These are phyloP conservation scores for Nysson spinosus DNA, from an alignment of 2,888 invertebrate species.

Conservation along the genomic window DNA sequence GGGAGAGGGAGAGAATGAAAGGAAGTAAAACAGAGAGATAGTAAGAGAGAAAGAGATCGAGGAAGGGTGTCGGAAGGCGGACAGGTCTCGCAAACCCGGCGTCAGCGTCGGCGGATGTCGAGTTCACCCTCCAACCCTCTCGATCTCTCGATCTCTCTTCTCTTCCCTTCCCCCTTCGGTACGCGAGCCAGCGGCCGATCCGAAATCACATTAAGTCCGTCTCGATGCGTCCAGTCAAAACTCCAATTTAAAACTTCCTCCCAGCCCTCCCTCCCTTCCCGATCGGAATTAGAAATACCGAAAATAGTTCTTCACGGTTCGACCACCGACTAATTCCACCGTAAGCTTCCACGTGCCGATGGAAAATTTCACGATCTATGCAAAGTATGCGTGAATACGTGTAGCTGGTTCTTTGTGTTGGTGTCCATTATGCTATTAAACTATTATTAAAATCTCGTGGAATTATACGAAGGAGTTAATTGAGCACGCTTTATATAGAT, in stretches of 20 bases:
- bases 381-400: not conserved
- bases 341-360: not conserved
- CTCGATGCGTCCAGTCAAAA: slow-evolving; percentile 73
- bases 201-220: slow-evolving; percentile 73
- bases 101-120: slow-evolving; percentile 52
- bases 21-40: slow-evolving; percentile 6
- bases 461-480: no score
- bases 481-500: no score
- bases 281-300: slow-evolving; percentile 63
- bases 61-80: slow-evolving; percentile 34
- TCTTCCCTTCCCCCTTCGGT: slow-evolving; percentile 16
- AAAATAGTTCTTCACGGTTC: slow-evolving; percentile 60
- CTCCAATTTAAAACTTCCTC: slow-evolving; percentile 73
- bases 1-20: slow-evolving; percentile 8
- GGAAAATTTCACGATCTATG: no score
- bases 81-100: slow-evolving; percentile 39
- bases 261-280: slow-evolving; percentile 30
- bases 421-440: no score
- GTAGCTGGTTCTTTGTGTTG: no score
- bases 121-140: slow-evolving; percentile 35
- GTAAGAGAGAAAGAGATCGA: slow-evolving; percentile 1
- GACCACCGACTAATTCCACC: slow-evolving; percentile 46
- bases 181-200: slow-evolving; percentile 60
- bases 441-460: no score
- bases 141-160: slow-evolving; percentile 37